A percentile compares a stretch with the other conserved stretches of the same genome.
Conservation (phyloP, 2,113 vertebrate genomes). For the Amblyornis subalaris region DNA sequence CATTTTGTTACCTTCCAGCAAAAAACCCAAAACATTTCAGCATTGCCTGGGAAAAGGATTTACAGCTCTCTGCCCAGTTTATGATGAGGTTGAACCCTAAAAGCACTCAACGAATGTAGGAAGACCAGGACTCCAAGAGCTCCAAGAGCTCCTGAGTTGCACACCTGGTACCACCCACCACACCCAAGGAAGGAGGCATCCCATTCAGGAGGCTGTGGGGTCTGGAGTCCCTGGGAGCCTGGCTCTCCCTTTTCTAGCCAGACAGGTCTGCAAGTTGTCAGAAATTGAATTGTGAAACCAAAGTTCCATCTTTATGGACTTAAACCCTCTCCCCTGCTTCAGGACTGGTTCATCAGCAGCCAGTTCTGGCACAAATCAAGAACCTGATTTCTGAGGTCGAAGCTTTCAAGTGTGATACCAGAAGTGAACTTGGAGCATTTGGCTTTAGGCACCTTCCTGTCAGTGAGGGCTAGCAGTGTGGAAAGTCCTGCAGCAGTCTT, state of each 20-base stretch:
- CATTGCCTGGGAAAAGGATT: not conserved
- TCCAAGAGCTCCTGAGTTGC: not conserved
- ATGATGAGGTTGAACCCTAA: not conserved
- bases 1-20: not conserved
- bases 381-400: not conserved
- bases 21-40: not conserved
- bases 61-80: not conserved
- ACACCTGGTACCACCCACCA: rapidly evolving
- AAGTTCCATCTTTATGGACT: not conserved
- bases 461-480: too few relatives aligned
- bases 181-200: rapidly evolving
- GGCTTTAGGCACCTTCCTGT: not conserved
- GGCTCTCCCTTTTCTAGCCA: not conserved
- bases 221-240: not conserved
- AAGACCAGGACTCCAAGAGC: not conserved
- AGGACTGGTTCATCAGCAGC: not conserved
- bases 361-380: not conserved
- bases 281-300: not conserved
- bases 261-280: not conserved
- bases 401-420: not conserved
- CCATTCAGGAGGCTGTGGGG: not conserved
- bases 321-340: not conserved
- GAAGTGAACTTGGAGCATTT: not conserved
- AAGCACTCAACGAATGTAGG: not conserved
- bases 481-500: not conserved